Evolutionary conservation across 2,888 invertebrate genomes (phyloP).

Genomic region (Agonopterix heracliana): DNA sequence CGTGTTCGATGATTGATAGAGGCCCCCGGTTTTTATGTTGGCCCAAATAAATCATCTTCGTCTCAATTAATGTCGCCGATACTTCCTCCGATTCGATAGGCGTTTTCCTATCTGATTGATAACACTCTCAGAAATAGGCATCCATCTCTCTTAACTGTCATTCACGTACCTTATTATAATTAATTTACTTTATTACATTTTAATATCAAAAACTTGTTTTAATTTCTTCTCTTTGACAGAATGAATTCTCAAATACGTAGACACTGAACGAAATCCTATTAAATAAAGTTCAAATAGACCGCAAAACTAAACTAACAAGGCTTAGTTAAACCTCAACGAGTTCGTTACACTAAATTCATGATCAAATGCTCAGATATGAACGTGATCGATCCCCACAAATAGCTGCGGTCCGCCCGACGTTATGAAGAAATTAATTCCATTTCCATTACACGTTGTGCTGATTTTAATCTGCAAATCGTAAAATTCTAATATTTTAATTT

Average conservation of each 20-base stretch:
- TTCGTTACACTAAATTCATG: too few species aligned
- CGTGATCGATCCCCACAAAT: too few species aligned
- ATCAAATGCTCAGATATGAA: too few species aligned
- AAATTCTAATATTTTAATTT: too few species aligned
- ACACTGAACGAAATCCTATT: too few species aligned
- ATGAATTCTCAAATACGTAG: too few species aligned
- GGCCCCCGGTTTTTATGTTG: constrained; percentile 29
- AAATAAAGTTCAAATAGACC: neutral
- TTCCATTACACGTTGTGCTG: too few species aligned
- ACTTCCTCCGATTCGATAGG: constrained; percentile 27
- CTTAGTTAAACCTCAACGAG: neutral
- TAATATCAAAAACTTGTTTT: neutral
- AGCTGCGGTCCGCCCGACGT: too few species aligned
- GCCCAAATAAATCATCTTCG: constrained; percentile 39
- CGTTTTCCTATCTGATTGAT: constrained; percentile 33
- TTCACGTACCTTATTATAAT: constrained; percentile 4
- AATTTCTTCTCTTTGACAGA: too few species aligned
- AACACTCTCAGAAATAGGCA: constrained; percentile 9
- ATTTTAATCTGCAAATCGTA: too few species aligned
- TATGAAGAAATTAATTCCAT: too few species aligned
- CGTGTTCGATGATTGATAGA: constrained; percentile 31
- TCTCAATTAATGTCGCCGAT: constrained; percentile 38
- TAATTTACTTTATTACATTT: constrained; percentile 6
- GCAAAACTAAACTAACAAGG: neutral
- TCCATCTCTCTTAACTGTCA: constrained; percentile 9